Evolutionary conservation across 1,140 invertebrate species (phyloP), one percentile per base, ranked within the genome.

Genomic region (Dreissena polymorpha): DNA sequence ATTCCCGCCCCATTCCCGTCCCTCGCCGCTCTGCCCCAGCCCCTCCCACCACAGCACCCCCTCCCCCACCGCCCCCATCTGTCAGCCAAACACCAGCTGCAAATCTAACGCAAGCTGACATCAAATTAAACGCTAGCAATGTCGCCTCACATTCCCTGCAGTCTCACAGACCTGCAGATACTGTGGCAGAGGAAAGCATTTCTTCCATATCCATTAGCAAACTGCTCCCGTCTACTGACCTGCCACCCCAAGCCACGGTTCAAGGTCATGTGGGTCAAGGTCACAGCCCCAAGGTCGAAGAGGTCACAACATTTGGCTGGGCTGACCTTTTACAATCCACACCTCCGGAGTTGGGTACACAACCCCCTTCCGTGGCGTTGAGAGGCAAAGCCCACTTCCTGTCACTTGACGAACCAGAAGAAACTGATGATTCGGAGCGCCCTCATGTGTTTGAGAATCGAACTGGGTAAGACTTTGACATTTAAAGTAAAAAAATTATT

Each of bases 1-100:
- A 57, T 53, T n/a, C 67, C 53, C 57, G 78, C 70, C 78, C 78
- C 69, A 81, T 81, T 73, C 78, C 78, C 51, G 68, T 81, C 65
- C 78, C 78, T 5, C 69, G 78, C 27, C n/a, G 78, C 13, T 63
- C 78, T 63, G 78, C 78, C 27, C 78, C 78, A 13, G n/a, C 70
- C 10, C 69, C 70, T n/a, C 78, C 78, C 7, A 64, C 10, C 53
- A 70, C 55, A 60, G 12, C 67, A 23, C 77, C 77, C 23, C 69
- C 78, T 18, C 78, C 78, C 60, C 69, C 78, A 7, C 78, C 78
- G 12, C n/a, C 69, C 39, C 39, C 39, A 39, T 8, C 39, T 39
- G 39, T 39, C 39, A 39, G 39, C 8, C 39, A 39, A 39, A 39
- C 39, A 5, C 39, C 39, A 2, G 39, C 39, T 8, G 39, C 39